Evolutionary conservation across 1,140 invertebrate genomes (phyloP), one percentile per base, ranked within the genome.

Genomic region (Ceratoteleas bidentatus): DNA sequence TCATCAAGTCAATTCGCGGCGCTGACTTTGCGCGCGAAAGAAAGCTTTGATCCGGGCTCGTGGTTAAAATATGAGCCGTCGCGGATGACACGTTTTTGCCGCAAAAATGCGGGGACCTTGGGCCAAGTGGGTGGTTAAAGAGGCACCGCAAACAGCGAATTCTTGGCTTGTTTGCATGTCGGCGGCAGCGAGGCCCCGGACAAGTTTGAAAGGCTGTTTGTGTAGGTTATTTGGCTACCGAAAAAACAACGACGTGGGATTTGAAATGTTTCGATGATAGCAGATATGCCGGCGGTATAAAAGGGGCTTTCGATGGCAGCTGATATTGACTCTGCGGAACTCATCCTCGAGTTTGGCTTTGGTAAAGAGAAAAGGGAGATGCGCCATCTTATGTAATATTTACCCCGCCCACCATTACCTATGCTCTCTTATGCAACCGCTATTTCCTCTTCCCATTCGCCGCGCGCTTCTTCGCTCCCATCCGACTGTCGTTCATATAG

Each of bases 371-470:
- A 87, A 84, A 87, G 79, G 77, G 80, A 86, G 80, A 73, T 62
- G 73, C 78, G 72, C 83, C 86, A 85, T 88, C 87, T 88, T 87
- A 88, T 88, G 86, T 87, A 88, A 88, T 87, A 88, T 88, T 88
- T 88, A 88, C 84, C 80, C 80, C 83, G 60, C 62, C 77, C 73
- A 56, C 78, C 77, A 75, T 80, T 85, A 81, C 72, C 70, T 77
- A 76, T 84, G 66, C 83, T 81, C 74, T 84, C 69, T 72, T 75
- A 78, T 75, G 78, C 69, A 72, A 77, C 75, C 61, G 53, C 65
- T 74, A 77, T 69, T 69, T 60, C 57, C 64, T 56, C 49, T 50
- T 85, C 43, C 53, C 53, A 62, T 76, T 68, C 32, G 57, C 68
- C 52, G 16, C 45, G 40, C 50, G 68, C 66, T 82, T 68, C 60